These are phyloP conservation scores for Thereva nobilitata DNA, from an alignment of 2,888 invertebrate species.

Conservation along the genomic window DNA sequence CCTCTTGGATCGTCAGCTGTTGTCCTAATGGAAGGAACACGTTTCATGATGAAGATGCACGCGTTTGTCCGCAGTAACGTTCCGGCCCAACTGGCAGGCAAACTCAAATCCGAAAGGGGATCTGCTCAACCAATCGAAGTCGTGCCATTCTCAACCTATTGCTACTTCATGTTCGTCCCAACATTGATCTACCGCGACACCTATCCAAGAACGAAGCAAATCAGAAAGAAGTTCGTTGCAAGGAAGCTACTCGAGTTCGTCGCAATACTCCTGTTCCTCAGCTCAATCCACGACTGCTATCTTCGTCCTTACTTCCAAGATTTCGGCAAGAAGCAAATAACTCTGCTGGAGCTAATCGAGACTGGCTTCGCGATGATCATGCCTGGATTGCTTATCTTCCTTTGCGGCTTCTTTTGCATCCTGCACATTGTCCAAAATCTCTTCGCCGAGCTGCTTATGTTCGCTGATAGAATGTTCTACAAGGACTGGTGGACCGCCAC, in stretches of 20 bases:
- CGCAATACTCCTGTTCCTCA: slow-evolving; percentile 77
- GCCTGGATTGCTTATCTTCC: slow-evolving; percentile 71
- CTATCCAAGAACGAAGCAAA: slow-evolving; percentile 71
- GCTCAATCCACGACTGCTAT: slow-evolving; percentile 80
- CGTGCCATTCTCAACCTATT: slow-evolving; percentile 72
- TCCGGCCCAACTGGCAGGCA: slow-evolving; percentile 63
- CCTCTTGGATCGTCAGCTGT: slow-evolving; percentile 52
- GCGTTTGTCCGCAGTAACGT: slow-evolving; percentile 77
- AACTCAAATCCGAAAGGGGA: slow-evolving; percentile 65
- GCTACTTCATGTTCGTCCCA: slow-evolving; percentile 87
- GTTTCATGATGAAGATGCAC: slow-evolving; percentile 86
- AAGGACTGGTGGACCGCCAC: slow-evolving; percentile 94
- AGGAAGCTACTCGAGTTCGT: slow-evolving; percentile 74
- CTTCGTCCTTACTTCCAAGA: slow-evolving; percentile 64
- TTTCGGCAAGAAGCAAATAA: slow-evolving; percentile 56
- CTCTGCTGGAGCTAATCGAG: slow-evolving; percentile 58
- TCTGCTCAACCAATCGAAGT: slow-evolving; percentile 65
- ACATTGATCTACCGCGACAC: slow-evolving; percentile 73
- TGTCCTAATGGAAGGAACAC: slow-evolving; percentile 61
- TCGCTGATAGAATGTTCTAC: slow-evolving; percentile 85
- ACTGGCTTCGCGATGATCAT: slow-evolving; percentile 74
- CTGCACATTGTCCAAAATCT: slow-evolving; percentile 92
- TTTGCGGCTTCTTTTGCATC: slow-evolving; percentile 82
- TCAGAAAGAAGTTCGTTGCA: slow-evolving; percentile 75
- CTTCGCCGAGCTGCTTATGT: slow-evolving; percentile 84